Percentiles rank a stretch among this genome's conserved stretches.
These are phyloP conservation scores for Tribolium castaneum DNA, from an alignment of 1,140 invertebrate species.

Conservation along the genomic window DNA sequence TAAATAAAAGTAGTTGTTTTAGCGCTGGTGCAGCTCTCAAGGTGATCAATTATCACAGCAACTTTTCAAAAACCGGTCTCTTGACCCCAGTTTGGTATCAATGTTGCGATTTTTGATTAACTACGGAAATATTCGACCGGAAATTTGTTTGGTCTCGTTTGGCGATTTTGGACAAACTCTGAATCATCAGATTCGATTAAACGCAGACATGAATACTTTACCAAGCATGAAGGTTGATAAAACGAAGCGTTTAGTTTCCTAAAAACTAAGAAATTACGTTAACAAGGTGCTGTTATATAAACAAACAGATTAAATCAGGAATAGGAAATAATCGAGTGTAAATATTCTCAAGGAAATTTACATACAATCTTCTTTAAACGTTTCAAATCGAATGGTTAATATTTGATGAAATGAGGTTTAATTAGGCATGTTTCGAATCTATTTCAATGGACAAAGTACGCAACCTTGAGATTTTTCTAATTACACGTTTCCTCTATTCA, in stretches of 20 bases:
- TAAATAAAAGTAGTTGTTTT: background rate
- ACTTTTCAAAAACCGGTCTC: slow-evolving; percentile 29
- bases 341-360: background rate
- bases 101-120: no score
- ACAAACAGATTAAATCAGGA: background rate
- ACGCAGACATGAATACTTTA: background rate
- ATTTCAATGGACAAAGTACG: background rate
- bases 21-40: slow-evolving; percentile 10
- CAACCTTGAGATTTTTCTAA: background rate
- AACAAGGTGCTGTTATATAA: background rate
- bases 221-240: slow-evolving; percentile 1
- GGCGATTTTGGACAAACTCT: background rate
- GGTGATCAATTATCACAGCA: slow-evolving; percentile 3
- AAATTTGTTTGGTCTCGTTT: background rate
- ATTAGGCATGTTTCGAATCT: background rate
- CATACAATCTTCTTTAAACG: slow-evolving; percentile 6
- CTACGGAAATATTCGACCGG: slow-evolving; percentile 2
- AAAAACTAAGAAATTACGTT: background rate
- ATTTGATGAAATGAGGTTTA: background rate
- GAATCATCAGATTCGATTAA: background rate
- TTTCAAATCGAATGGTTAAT: background rate
- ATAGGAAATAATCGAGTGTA: background rate
- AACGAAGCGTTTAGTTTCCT: background rate
- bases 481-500: background rate
- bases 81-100: slow-evolving; percentile 1